These are phyloP conservation scores for Taxidea taxus DNA, from an alignment of 2,113 vertebrate genomes.

Conservation along the genomic window DNA sequence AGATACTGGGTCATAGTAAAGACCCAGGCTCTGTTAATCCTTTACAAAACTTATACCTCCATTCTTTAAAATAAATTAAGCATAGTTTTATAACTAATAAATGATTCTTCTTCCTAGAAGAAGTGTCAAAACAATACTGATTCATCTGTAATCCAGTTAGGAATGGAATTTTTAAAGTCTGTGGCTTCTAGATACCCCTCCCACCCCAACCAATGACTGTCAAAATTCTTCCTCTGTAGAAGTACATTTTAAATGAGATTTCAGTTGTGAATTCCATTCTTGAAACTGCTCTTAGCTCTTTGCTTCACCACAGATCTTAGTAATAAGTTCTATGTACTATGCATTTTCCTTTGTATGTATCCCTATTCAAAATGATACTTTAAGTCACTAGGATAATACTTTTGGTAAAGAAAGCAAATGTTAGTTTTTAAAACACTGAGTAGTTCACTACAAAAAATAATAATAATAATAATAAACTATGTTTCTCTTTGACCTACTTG, in stretches of 20 bases:
- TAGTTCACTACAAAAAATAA: background rate
- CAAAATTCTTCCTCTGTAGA: background rate
- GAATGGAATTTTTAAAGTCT: background rate
- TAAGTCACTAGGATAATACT: background rate
- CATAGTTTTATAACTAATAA: background rate
- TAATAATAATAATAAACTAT: background rate
- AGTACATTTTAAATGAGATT: background rate
- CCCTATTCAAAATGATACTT: background rate
- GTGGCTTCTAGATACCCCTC: background rate
- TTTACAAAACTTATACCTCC: background rate
- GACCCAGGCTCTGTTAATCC: background rate
- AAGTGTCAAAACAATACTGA: background rate
- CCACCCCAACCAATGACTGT: background rate
- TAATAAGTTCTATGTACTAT: background rate
- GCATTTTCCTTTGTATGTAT: background rate
- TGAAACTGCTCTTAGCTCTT: background rate
- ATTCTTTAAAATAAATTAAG: background rate
- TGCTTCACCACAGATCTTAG: background rate
- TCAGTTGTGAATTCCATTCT: background rate
- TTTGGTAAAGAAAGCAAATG: background rate
- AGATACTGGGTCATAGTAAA: background rate
- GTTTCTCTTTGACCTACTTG: background rate
- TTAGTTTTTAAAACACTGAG: constrained; percentile 37
- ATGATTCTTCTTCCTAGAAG: background rate
- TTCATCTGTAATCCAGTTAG: background rate